phyloP scores from a whole-genome alignment of 2,113 vertebrate genomes.

The Spea bombifrons region DNA sequence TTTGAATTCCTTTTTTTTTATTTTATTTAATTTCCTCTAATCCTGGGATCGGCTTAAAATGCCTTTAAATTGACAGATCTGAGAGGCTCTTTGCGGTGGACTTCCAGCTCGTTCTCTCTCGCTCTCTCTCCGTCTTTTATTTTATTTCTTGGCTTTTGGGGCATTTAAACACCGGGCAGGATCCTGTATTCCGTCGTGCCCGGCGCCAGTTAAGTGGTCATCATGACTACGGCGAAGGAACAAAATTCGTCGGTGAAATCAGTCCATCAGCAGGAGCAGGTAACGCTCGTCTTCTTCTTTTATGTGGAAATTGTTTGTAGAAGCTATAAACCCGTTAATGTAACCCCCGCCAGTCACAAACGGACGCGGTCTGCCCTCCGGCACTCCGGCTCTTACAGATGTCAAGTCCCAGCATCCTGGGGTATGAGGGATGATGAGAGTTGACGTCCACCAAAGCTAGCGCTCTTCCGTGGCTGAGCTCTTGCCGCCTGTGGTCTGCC shows the following conservation, averaged over 20 bases:
- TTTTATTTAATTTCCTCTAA: constrained; percentile 44
- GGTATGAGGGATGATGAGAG: neutral
- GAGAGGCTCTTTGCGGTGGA: constrained; percentile 62
- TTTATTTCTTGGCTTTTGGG: constrained; percentile 40
- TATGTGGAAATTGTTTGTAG: constrained; percentile 8
- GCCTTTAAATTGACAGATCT: constrained; percentile 2
- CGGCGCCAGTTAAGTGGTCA: constrained; percentile 61
- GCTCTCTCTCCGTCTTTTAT: neutral
- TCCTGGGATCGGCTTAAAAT: neutral
- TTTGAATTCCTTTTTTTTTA: constrained; percentile 47
- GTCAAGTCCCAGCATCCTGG: too few relatives aligned
- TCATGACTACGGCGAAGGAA: constrained; percentile 95
- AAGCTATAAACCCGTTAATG: constrained; percentile 8
- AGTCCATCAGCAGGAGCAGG: constrained; percentile 89
- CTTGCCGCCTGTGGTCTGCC: constrained; percentile 50
- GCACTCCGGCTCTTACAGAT: neutral
- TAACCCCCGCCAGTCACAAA: too few relatives aligned
- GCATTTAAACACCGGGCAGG: constrained; percentile 45
- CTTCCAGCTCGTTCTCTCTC: constrained; percentile 58
- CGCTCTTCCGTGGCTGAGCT: neutral
- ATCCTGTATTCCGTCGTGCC: constrained; percentile 57
- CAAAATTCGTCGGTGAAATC: constrained; percentile 77
- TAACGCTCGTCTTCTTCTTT: constrained; percentile 58
- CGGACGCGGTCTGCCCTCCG: too few relatives aligned
- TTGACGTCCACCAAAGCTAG: neutral